Percentiles rank a stretch among this genome's conserved stretches.
Evolutionary conservation across 1,140 invertebrate species (phyloP).

Genomic region (Drosophila pallidifrons): DNA sequence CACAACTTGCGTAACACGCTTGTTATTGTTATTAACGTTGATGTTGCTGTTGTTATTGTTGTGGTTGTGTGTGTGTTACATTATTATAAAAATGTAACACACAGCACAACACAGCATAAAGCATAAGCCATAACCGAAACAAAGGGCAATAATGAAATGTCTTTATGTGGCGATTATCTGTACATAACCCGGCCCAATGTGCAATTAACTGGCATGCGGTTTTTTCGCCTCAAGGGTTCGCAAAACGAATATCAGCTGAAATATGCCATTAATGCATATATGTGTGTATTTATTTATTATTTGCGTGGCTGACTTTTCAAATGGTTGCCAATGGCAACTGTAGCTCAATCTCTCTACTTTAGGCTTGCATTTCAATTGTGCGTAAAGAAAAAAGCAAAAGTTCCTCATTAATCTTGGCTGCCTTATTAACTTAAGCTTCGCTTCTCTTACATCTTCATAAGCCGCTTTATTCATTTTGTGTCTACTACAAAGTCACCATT

Average conservation of each 20-base stretch:
- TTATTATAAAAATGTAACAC: conserved; percentile 52
- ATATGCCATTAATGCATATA: conserved; percentile 12
- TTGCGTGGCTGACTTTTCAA: neutral
- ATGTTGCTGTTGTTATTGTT: conserved; percentile 7
- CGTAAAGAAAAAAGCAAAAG: neutral
- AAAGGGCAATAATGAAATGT: conserved; percentile 71
- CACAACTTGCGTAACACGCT: conserved; percentile 40
- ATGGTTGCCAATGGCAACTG: neutral
- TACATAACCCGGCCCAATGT: conserved; percentile 66
- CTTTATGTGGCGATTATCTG: conserved; percentile 81
- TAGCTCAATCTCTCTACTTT: neutral
- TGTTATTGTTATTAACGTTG: conserved; percentile 36
- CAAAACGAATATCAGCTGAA: conserved; percentile 7
- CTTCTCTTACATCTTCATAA: conserved; percentile 1
- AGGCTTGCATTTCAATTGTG: neutral
- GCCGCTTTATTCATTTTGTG: neutral
- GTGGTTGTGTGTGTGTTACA: conserved; percentile 24
- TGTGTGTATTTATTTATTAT: neutral
- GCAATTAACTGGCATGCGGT: conserved; percentile 69
- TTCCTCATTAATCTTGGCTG: conserved; percentile 7
- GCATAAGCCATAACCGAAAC: conserved; percentile 47
- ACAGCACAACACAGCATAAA: conserved; percentile 8
- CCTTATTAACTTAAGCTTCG: conserved; percentile 1
- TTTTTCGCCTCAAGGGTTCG: conserved; percentile 22
- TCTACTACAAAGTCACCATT: neutral